Percentiles rank a stretch among this genome's conserved stretches.
Conservation (phyloP, 2,113 vertebrate genomes). For the Bombycilla garrulus region DNA sequence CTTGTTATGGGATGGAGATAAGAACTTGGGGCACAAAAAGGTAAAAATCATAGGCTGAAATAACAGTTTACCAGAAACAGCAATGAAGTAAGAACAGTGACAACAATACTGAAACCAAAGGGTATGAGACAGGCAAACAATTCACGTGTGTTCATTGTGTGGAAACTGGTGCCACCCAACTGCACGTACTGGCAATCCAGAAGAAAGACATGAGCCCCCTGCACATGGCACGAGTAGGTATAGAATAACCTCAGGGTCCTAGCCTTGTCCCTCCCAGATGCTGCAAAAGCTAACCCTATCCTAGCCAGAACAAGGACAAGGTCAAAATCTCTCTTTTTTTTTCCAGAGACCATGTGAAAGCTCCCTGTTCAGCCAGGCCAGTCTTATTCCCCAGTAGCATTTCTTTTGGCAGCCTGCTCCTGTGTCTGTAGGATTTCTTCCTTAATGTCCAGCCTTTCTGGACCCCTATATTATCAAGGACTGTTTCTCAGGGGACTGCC, state of each 20-base stretch:
- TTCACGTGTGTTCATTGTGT: rapidly evolving
- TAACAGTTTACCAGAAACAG: not conserved
- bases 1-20: not conserved
- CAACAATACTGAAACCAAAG: not conserved
- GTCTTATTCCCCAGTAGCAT: not conserved
- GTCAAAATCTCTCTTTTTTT: not conserved
- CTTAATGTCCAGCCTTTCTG: not conserved
- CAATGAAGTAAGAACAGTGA: not conserved
- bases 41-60: not conserved
- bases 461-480: not conserved
- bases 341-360: not conserved
- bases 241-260: rapidly evolving
- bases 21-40: not conserved
- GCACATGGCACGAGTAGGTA: not conserved
- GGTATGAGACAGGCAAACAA: not conserved
- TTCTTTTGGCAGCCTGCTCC: not conserved
- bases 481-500: not conserved
- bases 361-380: not conserved
- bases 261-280: too few species aligned
- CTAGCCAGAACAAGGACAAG: not conserved
- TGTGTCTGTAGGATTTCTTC: not conserved
- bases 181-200: not conserved
- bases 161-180: not conserved
- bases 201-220: not conserved
- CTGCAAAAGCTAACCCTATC: not conserved